Evolutionary conservation across 2,797 vertebrate genomes (phyloP).

Genomic region (Spatula clypeata): DNA sequence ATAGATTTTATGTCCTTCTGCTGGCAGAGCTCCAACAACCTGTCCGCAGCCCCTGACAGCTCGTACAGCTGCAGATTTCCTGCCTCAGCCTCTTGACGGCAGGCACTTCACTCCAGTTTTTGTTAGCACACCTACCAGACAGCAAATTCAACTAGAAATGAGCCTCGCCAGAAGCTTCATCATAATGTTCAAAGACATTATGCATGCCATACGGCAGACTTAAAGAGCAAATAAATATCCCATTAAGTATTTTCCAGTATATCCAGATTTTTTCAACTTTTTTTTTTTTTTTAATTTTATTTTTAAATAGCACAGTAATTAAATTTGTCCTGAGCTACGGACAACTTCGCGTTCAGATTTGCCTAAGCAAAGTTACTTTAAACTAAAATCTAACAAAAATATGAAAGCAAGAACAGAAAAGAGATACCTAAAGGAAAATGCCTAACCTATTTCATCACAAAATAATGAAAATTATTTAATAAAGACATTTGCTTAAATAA

Average conservation of each 20-base stretch:
- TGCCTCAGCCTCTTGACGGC: background rate
- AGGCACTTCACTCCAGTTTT: background rate
- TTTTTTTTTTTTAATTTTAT: background rate
- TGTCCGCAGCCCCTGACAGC: background rate
- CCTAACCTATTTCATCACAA: background rate
- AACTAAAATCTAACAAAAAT: background rate
- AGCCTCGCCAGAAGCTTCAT: background rate
- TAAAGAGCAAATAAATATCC: background rate
- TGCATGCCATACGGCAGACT: background rate
- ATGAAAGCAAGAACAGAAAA: background rate
- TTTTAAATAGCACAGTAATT: conserved; percentile 5
- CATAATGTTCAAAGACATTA: background rate
- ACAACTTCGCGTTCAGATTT: background rate
- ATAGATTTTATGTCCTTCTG: background rate
- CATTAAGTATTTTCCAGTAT: background rate
- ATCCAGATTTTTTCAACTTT: background rate
- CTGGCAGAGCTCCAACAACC: conserved; percentile 23
- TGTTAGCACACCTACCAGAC: background rate
- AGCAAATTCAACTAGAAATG: background rate
- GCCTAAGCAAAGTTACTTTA: background rate
- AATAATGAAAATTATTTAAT: background rate
- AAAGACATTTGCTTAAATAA: background rate
- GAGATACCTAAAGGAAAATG: background rate
- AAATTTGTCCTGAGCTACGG: background rate
- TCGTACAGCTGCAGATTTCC: background rate